A percentile compares a stretch with the other conserved stretches of the same genome.
phyloP scores from a whole-genome alignment of 1,140 invertebrate species.

The Pogonus chalceus region DNA sequence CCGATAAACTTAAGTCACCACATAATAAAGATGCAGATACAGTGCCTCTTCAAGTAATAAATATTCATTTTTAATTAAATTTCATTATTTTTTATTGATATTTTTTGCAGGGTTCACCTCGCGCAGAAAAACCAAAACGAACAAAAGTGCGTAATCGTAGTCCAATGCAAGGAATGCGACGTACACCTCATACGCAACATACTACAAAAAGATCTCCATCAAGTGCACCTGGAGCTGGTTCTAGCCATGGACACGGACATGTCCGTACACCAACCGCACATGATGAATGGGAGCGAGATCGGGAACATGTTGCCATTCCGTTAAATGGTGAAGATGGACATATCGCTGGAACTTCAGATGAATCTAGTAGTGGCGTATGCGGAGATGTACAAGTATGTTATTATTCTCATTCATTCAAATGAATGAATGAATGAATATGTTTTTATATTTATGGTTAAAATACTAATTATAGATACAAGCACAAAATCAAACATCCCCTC shows the following conservation, averaged over 20 bases:
- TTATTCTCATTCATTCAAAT: too few species aligned
- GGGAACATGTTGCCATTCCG: too few species aligned
- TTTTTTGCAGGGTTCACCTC: neutral
- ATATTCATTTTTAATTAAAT: too few species aligned
- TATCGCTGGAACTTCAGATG: constrained; percentile 51
- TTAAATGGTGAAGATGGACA: constrained; percentile 38
- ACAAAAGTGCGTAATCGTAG: constrained; percentile 46
- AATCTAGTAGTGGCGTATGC: constrained; percentile 49
- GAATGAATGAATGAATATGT: too few species aligned
- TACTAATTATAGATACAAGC: too few species aligned
- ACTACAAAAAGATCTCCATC: constrained; percentile 19
- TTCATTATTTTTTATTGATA: too few species aligned
- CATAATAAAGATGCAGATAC: too few species aligned
- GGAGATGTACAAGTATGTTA: constrained; percentile 36
- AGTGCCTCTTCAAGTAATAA: too few species aligned
- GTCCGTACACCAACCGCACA: constrained; percentile 35
- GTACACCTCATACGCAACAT: constrained; percentile 20
- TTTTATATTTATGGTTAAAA: too few species aligned
- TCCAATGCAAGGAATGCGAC: constrained; percentile 40
- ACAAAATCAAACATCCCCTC: constrained; percentile 28
- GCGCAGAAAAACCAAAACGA: constrained; percentile 29
- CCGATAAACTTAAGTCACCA: constrained; percentile 29
- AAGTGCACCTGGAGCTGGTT: constrained; percentile 18
- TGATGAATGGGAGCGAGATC: constrained; percentile 34
- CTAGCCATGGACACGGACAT: constrained; percentile 26